Conservation (phyloP, 2,113 vertebrate species). For the Syngnathus scovelli region DNA sequence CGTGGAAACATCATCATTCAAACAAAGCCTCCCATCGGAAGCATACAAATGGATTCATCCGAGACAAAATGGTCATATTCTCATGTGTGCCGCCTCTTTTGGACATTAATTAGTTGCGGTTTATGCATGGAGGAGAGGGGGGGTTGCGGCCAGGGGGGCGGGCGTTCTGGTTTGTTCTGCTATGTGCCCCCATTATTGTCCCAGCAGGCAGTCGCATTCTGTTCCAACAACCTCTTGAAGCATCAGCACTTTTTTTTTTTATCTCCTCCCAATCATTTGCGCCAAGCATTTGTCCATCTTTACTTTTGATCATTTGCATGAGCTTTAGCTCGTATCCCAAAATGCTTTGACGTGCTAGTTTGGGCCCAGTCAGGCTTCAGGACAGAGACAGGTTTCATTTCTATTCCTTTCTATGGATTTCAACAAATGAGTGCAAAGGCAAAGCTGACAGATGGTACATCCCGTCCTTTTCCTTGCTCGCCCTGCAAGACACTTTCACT, state of each 20-base stretch:
- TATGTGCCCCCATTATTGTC: slow-evolving; percentile 51
- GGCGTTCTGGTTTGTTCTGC: slow-evolving; percentile 38
- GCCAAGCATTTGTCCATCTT: slow-evolving; percentile 28
- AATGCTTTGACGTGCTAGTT: no score
- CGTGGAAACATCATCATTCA: not conserved
- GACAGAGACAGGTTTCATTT: no score
- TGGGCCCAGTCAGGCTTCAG: no score
- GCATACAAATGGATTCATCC: not conserved
- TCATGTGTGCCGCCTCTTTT: slow-evolving; percentile 24
- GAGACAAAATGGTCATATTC: slow-evolving; percentile 8
- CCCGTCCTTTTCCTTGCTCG: slow-evolving; percentile 28
- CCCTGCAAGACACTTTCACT: slow-evolving; percentile 43
- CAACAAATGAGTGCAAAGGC: not conserved
- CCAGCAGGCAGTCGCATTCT: slow-evolving; percentile 46
- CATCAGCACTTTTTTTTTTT: slow-evolving; percentile 47
- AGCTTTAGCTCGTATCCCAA: no score
- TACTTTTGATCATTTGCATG: slow-evolving; percentile 14
- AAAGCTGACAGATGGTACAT: not conserved
- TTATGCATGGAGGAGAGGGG: slow-evolving; percentile 27
- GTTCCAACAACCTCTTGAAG: slow-evolving; percentile 46
- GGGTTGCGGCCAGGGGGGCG: not conserved
- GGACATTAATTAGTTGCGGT: slow-evolving; percentile 51
- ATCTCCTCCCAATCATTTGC: slow-evolving; percentile 7
- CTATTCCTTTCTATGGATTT: no score
- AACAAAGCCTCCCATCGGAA: slow-evolving; percentile 3